Evolutionary conservation across 1,140 invertebrate genomes (phyloP), one percentile per base, ranked within the genome.

Genomic region (Hestina assimilis): DNA sequence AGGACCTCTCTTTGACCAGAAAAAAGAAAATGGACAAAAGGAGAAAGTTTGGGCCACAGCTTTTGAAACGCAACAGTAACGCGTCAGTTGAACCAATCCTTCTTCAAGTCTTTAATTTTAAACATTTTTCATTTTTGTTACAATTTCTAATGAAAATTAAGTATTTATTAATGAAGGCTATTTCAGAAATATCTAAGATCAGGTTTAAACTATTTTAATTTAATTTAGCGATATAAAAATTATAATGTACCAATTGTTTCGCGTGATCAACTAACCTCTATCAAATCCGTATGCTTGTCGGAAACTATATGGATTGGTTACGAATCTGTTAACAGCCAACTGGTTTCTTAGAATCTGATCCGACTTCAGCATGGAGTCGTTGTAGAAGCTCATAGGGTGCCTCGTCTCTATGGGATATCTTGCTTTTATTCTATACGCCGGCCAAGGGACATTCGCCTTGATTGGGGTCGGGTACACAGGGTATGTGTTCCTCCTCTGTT

Each of bases 261-360:
- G 2, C 24, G 6, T 8, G 6, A 23, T 23, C 23, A 23, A 38
- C 33, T 9, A 4, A 84, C 82, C 79, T 82, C 83, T 76, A 26
- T 87, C 82, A 53, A 77, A 76, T 50, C 72, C 77, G 38, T 79
- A 87, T 4, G 72, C 55, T 20, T 81, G 83, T 47, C 79, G 72
- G 59, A 87, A 48, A 28, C 66, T 63, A 38, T 69, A 79, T 0
- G 80, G 70, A 68, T 72, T 9, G 65, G 46, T 14, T 9, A 79
- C 60, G 40, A 72, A 79, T 72, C 80, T 79, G 45, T 73, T 82
- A 6, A 70, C 71, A 15, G 72, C 72, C 0, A 85, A 59, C 28
- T 87, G 83, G 26, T 42, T 83, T 3, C 83, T 66, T 9, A 87
- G 42, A 12, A 87, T 63, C 11, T 83, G 77, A 19, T 79, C 76